Evolutionary conservation across 1,140 invertebrate genomes (phyloP).

Genomic region (Muscidifurax raptorellus): DNA sequence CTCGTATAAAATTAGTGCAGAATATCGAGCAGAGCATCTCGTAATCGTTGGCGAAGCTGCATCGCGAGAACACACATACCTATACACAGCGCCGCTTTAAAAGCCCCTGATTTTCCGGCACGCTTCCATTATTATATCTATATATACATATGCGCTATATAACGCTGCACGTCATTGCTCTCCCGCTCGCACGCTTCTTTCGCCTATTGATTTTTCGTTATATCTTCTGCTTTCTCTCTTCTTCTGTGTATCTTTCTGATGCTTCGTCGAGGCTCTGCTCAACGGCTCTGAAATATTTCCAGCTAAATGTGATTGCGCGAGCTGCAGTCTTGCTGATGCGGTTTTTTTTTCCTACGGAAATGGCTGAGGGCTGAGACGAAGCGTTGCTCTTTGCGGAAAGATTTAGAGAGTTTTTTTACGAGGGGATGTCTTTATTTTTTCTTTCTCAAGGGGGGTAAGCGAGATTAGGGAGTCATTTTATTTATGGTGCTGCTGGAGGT

Average conservation of each 20-base stretch:
- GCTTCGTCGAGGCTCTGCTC: not conserved
- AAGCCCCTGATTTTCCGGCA: not conserved
- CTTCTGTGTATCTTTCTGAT: not conserved
- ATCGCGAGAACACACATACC: too few species aligned
- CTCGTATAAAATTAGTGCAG: not conserved
- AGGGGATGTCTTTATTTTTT: not conserved
- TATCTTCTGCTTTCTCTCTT: not conserved
- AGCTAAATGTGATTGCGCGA: not conserved
- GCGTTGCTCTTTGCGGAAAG: not conserved
- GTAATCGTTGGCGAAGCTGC: too few species aligned
- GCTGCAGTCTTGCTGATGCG: not conserved
- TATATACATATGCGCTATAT: not conserved
- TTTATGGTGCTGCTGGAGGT: too few species aligned
- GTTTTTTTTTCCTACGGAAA: not conserved
- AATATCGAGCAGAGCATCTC: not conserved
- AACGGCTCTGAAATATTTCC: not conserved
- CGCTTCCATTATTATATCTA: not conserved
- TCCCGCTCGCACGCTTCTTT: not conserved
- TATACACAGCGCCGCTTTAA: not conserved
- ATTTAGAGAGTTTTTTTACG: not conserved
- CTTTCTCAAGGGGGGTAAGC: too few species aligned
- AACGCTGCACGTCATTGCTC: not conserved
- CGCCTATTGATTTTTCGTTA: conserved; percentile 31
- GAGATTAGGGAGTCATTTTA: too few species aligned
- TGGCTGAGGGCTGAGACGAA: not conserved